These are phyloP conservation scores for Phyllostomus discolor DNA, from an alignment of 2,113 vertebrate species.

Conservation along the genomic window DNA sequence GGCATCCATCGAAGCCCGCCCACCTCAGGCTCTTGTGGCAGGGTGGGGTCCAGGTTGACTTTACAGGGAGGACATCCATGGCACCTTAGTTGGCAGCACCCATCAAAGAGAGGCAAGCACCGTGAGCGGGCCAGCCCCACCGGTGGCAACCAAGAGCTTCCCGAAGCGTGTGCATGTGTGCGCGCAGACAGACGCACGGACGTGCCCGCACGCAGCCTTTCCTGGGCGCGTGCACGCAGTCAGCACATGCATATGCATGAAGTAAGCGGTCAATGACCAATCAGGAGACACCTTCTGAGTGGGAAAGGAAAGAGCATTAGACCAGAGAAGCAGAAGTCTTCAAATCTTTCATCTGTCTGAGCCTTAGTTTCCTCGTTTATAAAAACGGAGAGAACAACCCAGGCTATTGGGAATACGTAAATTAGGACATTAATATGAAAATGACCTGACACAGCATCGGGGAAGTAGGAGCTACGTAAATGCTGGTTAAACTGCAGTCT, in stretches of 20 bases:
- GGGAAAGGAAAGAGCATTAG: background rate
- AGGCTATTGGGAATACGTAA: background rate
- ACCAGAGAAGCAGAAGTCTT: background rate
- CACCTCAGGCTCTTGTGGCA: background rate
- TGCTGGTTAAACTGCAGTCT: background rate
- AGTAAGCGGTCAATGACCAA: background rate
- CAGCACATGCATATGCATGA: conserved; percentile 45
- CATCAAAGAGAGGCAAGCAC: background rate
- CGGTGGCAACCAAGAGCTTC: background rate
- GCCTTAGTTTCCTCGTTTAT: conserved; percentile 3
- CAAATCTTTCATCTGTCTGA: background rate
- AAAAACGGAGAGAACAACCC: background rate
- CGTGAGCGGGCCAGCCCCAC: background rate
- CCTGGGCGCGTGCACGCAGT: background rate
- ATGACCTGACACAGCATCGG: background rate
- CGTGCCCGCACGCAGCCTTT: background rate
- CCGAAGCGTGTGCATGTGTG: background rate
- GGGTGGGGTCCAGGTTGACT: background rate
- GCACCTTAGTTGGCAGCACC: too few species aligned
- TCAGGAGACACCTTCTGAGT: background rate
- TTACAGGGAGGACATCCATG: background rate
- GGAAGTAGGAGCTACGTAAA: background rate
- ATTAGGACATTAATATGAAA: background rate
- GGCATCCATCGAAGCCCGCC: too few species aligned
- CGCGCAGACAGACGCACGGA: too few species aligned